Conservation (phyloP, 2,888 invertebrate genomes). For the Dione juno region DNA sequence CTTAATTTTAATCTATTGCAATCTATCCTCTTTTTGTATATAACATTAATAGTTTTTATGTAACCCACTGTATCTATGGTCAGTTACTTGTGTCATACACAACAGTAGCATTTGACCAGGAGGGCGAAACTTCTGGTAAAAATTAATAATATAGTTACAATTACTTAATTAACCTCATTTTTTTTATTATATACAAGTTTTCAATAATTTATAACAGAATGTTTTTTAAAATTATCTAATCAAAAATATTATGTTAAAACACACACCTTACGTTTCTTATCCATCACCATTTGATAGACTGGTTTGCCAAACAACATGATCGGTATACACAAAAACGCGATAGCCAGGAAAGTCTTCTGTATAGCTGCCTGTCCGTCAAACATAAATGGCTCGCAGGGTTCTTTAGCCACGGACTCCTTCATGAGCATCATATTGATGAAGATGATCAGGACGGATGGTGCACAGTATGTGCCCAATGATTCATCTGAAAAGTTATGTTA, state of each 20-base stretch:
- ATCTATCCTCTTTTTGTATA: too few relatives aligned
- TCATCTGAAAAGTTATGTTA: constrained; percentile 59
- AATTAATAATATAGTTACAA: too few relatives aligned
- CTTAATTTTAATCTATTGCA: too few relatives aligned
- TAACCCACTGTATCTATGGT: too few relatives aligned
- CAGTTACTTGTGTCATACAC: too few relatives aligned
- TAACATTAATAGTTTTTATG: too few relatives aligned
- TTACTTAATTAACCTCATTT: too few relatives aligned
- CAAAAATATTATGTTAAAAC: not conserved
- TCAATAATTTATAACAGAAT: too few relatives aligned
- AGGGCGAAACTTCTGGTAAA: too few relatives aligned
- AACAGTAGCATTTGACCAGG: too few relatives aligned
- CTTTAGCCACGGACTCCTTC: constrained; percentile 70
- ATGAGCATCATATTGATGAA: constrained; percentile 92
- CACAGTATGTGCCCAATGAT: constrained; percentile 82
- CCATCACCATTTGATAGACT: constrained; percentile 82
- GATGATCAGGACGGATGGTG: constrained; percentile 90
- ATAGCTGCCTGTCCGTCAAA: constrained; percentile 83
- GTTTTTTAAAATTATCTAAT: too few relatives aligned
- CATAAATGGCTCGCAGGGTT: constrained; percentile 83
- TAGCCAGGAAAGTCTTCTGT: constrained; percentile 85
- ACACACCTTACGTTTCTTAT: constrained; percentile 65
- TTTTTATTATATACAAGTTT: too few relatives aligned
- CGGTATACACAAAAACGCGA: constrained; percentile 89
- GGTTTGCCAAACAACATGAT: constrained; percentile 92